Base-by-base conservation (phyloP, 2,797 vertebrate genomes). In the Sardinella longiceps region DNA sequence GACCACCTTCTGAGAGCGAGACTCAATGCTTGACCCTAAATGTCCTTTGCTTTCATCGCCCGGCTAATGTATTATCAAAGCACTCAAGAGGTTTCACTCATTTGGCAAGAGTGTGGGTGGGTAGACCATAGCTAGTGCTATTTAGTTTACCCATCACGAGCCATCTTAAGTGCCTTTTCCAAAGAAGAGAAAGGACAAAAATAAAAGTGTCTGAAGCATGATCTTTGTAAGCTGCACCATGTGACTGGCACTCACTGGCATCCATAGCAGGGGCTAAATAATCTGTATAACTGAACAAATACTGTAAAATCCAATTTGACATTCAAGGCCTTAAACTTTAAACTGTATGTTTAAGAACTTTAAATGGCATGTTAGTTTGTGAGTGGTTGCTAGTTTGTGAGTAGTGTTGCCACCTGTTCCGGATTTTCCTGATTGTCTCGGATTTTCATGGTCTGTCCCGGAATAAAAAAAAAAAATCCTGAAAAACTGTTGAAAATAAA, bases 1-100 rank as follows among this genome's bases (percentile, higher is more conserved):
- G 86, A 77, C 12, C 45, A 25, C 81, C 86, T 84, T 85, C 85
- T 82, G 12, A 63, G 15, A 1, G 7, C 80, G 39, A 28, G 12
- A 80, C 81, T 20, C 14, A 80, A 81, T 86, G 63, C 81, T 84
- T 45, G 80, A 66, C 82, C 86, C 20, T 88, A 87, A 5, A 85
- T 85, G 87, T 83, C 70, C 70, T 43, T 77, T 43, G 70, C 70
- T 23, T 39, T 10, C 6, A 39, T 77, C 70, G 39, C 7, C 70
- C 20, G 18, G 43, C 70, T 77, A 25, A 60, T 60, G 51, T 53
- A 60, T 60, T 60, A 60, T 60, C 56, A 60, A 60, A 60, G 56
- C 56, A 60, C 56, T 60, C 66, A 5, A 74, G 37, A 10, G 30
- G 33, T 20, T 74, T 74, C 30, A 74, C 39, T 18, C 5, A 74